Conservation (phyloP, 2,888 invertebrate genomes). For the Luffia ferchaultella region DNA sequence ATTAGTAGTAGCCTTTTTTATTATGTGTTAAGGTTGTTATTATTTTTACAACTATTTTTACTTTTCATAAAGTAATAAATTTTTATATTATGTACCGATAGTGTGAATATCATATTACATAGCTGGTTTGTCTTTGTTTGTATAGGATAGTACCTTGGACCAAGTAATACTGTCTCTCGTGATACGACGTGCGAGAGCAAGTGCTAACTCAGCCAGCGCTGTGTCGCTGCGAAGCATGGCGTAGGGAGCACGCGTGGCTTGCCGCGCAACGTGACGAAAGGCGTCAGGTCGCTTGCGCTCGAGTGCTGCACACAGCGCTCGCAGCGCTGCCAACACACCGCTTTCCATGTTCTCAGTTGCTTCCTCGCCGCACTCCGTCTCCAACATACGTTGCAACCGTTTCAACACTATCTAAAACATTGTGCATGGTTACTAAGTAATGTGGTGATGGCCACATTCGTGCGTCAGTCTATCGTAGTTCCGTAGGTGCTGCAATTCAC, state of each 20-base stretch:
- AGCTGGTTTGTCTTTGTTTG: no score
- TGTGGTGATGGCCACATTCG: no score
- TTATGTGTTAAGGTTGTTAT: no score
- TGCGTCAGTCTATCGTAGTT: no score
- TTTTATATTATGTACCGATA: no score
- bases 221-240: conserved; percentile 68
- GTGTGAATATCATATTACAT: no score
- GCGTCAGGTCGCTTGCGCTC: conserved; percentile 82
- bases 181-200: conserved; percentile 75
- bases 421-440: background rate
- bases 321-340: conserved; percentile 47
- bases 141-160: conserved; percentile 82
- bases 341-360: conserved; percentile 53
- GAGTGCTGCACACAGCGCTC: conserved; percentile 71
- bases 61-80: no score
- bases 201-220: conserved; percentile 68
- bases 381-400: conserved; percentile 51
- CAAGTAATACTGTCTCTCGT: conserved; percentile 78
- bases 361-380: conserved; percentile 63
- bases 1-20: no score
- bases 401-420: conserved; percentile 44
- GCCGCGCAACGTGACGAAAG: conserved; percentile 75
- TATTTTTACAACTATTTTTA: no score
- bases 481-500: no score
- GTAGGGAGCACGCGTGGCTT: conserved; percentile 70